Evolutionary conservation across 1,140 invertebrate species (phyloP), one percentile per base, ranked within the genome.

Genomic region (Phocides pigmalion): DNA sequence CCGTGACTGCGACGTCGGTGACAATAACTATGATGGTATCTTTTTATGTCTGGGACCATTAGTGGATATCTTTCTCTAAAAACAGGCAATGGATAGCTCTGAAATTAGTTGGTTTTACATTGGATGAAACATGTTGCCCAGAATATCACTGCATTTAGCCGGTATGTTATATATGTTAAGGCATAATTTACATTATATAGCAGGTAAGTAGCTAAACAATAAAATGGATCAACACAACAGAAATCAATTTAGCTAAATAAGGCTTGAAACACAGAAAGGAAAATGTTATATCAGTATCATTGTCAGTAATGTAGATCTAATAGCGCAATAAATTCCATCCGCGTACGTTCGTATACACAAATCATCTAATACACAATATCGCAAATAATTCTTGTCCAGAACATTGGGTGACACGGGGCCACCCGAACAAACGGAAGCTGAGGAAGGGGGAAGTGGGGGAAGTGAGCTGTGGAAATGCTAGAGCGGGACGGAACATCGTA

Each of bases 321-420:
- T 76, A 68, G 62, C 50, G 59, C 64, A 64, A 82, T 81, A 84
- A 84, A 80, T 79, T 79, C 68, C 28, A 61, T 62, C 66, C 65
- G 72, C 70, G 70, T 74, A 80, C 68, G 72, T 74, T 71, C 76
- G 61, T 69, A 77, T 72, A 83, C 77, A 82, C 81, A 89, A 89
- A 86, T 84, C 84, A 87, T 82, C 75, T 81, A 81, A 84, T 83
- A 84, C 75, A 85, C 72, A 84, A 83, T 88, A 85, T 89, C 79
- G 75, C 79, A 82, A 85, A 87, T 87, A 89, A 81, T 81, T 84
- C 81, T 81, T 78, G 81, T 82, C 75, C 84, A 84, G 79, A 85
- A 86, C 79, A 80, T 69, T 79, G 77, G 82, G 79, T 84, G 84
- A 85, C 83, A 81, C 71, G 79, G 76, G 73, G 67, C 75, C 67